These are phyloP conservation scores for Argya squamiceps DNA, from an alignment of 2,797 vertebrate genomes.

Conservation along the genomic window DNA sequence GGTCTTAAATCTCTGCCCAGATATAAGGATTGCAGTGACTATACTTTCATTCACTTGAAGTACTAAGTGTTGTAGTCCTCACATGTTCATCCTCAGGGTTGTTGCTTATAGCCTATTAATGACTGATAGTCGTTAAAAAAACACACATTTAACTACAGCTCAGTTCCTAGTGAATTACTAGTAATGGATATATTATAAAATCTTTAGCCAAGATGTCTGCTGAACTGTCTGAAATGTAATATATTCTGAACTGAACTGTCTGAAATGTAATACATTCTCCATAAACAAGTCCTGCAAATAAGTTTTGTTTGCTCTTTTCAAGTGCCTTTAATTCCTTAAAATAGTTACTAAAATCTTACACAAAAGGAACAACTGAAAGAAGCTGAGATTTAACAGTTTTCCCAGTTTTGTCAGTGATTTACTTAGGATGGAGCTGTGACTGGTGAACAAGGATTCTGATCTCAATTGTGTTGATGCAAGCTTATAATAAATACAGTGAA, in stretches of 20 bases:
- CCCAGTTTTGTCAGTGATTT: not conserved
- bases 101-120: slow-evolving; percentile 32
- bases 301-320: not conserved
- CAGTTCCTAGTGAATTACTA: slow-evolving; percentile 31
- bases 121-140: not conserved
- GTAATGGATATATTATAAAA: not conserved
- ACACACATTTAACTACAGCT: slow-evolving; percentile 46
- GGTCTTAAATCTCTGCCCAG: not conserved
- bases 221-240: not conserved
- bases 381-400: not conserved
- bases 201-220: not conserved
- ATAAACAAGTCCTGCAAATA: not conserved
- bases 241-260: not conserved
- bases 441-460: not conserved
- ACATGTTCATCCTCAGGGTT: slow-evolving; percentile 35
- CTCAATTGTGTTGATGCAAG: not conserved
- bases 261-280: not conserved
- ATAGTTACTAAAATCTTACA: not conserved
- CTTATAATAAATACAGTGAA: not conserved
- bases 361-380: not conserved
- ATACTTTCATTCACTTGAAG: slow-evolving; percentile 32
- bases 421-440: not conserved
- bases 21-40: slow-evolving; percentile 33
- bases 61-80: slow-evolving; percentile 54
- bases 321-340: not conserved